phyloP scores from a whole-genome alignment of 2,113 vertebrate genomes.

The Sitta europaea region DNA sequence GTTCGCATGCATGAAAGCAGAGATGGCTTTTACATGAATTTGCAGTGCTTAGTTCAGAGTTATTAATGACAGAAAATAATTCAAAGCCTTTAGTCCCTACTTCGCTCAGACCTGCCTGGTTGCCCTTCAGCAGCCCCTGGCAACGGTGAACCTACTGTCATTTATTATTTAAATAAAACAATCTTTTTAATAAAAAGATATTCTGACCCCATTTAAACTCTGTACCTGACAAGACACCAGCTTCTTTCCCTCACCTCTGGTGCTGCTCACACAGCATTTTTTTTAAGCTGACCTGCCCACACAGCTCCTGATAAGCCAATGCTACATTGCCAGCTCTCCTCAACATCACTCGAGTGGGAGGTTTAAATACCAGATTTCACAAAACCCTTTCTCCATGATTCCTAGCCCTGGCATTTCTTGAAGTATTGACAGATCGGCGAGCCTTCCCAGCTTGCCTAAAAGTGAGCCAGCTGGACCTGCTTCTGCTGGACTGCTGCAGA shows the following conservation, averaged over 20 bases:
- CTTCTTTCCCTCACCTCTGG: background rate
- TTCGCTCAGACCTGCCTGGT: background rate
- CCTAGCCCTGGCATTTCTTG: background rate
- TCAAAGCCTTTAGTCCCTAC: background rate
- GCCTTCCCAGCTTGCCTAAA: background rate
- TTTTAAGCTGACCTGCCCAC: background rate
- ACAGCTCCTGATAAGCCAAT: constrained; percentile 36
- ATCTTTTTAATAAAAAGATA: background rate
- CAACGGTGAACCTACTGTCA: background rate
- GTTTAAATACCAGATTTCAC: constrained; percentile 28
- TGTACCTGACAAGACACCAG: background rate
- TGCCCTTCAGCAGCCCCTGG: background rate
- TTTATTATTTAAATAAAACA: background rate
- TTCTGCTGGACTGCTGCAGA: background rate
- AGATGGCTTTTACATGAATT: background rate
- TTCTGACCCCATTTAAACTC: background rate
- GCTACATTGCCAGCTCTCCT: background rate
- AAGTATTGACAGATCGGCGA: background rate
- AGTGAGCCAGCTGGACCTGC: background rate
- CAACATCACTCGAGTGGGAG: constrained; percentile 34
- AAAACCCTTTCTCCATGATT: background rate
- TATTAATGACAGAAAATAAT: constrained; percentile 12
- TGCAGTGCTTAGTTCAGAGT: background rate
- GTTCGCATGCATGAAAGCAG: background rate
- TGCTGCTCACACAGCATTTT: background rate